These are phyloP conservation scores for Xiphophorus maculatus DNA, from an alignment of 2,113 vertebrate genomes.

Conservation along the genomic window DNA sequence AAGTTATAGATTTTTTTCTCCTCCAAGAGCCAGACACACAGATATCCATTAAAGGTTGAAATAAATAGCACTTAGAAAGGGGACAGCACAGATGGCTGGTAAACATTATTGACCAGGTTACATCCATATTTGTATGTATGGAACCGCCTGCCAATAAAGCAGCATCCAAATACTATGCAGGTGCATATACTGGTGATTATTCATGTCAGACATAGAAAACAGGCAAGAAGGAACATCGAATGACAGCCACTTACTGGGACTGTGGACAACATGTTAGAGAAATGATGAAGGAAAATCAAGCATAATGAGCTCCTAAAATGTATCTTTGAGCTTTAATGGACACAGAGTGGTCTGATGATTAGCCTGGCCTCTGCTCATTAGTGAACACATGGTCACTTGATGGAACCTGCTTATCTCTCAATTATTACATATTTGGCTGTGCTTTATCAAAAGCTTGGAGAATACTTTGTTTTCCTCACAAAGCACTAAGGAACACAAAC, in stretches of 20 bases:
- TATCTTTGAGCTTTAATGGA: constrained; percentile 64
- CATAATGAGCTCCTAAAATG: constrained; percentile 54
- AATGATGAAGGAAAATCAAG: constrained; percentile 46
- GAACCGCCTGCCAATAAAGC: constrained; percentile 36
- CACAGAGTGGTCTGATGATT: constrained; percentile 66
- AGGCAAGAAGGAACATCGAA: constrained; percentile 12
- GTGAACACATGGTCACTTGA: constrained; percentile 31
- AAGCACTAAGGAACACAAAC: constrained; percentile 18
- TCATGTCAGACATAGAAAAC: not conserved
- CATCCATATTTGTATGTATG: constrained; percentile 66
- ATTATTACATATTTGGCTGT: constrained; percentile 29
- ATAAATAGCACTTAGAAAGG: constrained; percentile 61
- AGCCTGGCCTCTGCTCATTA: constrained; percentile 42
- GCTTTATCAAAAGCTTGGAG: constrained; percentile 29
- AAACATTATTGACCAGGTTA: constrained; percentile 65
- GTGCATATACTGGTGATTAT: constrained; percentile 12
- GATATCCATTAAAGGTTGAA: constrained; percentile 44
- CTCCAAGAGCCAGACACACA: constrained; percentile 39
- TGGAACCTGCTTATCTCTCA: constrained; percentile 37
- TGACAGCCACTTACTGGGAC: constrained; percentile 20
- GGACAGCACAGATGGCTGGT: constrained; percentile 70
- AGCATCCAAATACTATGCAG: constrained; percentile 39
- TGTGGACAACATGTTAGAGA: constrained; percentile 35
- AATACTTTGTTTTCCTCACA: not conserved
- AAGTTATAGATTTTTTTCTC: constrained; percentile 54